Conservation (phyloP, 1,140 invertebrate species). For the Trypoxylus dichotomus region DNA sequence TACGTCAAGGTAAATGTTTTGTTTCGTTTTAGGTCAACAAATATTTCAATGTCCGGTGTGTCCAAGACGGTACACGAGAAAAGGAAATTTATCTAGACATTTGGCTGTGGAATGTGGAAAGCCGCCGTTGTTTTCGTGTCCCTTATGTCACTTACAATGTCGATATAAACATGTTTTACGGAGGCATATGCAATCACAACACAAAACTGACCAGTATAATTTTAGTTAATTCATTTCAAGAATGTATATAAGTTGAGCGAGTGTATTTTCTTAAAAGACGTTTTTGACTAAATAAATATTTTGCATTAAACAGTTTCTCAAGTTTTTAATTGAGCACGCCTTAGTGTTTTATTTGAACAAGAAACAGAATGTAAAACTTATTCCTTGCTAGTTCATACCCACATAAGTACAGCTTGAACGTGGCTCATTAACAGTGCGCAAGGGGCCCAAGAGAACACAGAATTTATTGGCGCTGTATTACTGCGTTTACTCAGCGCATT, state of each 20-base stretch:
- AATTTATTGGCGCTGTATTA: no score
- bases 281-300: not conserved
- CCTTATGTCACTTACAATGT: conserved; percentile 32
- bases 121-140: conserved; percentile 56
- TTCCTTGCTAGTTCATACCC: no score
- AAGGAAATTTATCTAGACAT: conserved; percentile 56
- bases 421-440: no score
- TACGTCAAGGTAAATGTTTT: not conserved
- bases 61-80: conserved; percentile 45
- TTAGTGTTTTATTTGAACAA: no score
- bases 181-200: conserved; percentile 38
- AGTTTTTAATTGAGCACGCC: no score
- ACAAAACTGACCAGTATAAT: not conserved
- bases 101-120: conserved; percentile 58
- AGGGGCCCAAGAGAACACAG: no score
- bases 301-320: no score
- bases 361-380: no score
- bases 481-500: no score
- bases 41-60: conserved; percentile 19
- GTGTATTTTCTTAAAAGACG: not conserved
- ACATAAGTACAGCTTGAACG: no score
- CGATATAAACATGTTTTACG: conserved; percentile 42
- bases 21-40: conserved; percentile 12
- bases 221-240: not conserved
- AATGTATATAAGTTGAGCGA: not conserved